Evolutionary conservation across 2,113 vertebrate genomes (phyloP), one percentile per base, ranked within the genome.

Genomic region (Nerophis lumbriciformis): DNA sequence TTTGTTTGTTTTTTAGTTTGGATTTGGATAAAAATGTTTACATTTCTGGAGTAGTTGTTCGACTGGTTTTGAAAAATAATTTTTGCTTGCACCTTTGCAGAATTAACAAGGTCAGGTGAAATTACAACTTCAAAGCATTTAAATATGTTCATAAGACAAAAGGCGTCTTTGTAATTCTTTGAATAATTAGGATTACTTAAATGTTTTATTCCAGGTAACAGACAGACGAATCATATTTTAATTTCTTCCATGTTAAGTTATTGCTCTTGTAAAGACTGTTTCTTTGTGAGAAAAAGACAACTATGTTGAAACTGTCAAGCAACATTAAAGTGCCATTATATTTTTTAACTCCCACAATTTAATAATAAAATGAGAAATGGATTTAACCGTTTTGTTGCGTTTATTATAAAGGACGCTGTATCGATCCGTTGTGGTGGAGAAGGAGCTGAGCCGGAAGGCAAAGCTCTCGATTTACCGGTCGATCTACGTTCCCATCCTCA

Each of bases 251-350:
- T 42, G 39, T 90, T 94, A 94, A 96, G 89, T 94, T 94, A 94
- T 94, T 94, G 92, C 90, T 92, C 90, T 93, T 93, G 87, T 89
- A 84, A 90, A 93, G 90, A 93, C 87, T 86, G 78, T 77, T 86
- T 70, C 86, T n/a, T 42, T 3, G 39, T 56, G 36, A 56, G 37
- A 54, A 53, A 55, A 12, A 11, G 37, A 15, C 10, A 39, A 42
- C 19, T 19, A 55, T 15, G 54, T 57, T 19, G 38, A 19, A 16
- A 11, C n/a, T 56, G 54, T 56, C n/a, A 15, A 21, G 55, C 39
- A 21, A 57, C 9, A 8, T 19, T 39, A 5, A 6, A 44, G 38
- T 44, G n/a, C 19, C 38, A 63, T 74, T 45, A 12, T 45, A 12
- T 62, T 69, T 76, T 74, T 77, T 44, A 82, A 69, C 38, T 59